Evolutionary conservation across 2,797 vertebrate species (phyloP), one percentile per base, ranked within the genome.

Genomic region (Enteromius viviparus): DNA sequence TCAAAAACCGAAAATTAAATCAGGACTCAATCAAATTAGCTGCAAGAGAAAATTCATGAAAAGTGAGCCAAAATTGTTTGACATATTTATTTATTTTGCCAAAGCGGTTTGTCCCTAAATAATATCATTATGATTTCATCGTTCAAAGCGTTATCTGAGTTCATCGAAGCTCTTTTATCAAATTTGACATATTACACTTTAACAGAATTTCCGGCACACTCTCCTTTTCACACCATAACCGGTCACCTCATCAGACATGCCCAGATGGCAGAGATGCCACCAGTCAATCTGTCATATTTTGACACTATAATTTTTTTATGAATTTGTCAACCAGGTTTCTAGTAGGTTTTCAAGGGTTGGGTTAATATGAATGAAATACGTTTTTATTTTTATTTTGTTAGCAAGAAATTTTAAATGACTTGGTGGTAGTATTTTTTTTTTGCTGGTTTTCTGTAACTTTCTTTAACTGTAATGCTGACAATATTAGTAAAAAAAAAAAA

Each of bases 161-260:
- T 34, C 53, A 40, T 11, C 60, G 53, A 76, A 37, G 53, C 4
- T 74, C 14, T 74, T 74, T 74, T 26, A 9, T 72, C 32, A 51
- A 14, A 65, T 65, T 81, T 81, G 80, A 74, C 80, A 81, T 6
- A 26, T 74, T 81, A 64, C 69, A 62, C 69, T 45, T 60, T 42
- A 34, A 62, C n/a, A 60, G 15, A 64, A 37, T 74, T 64, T 81
- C 11, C 12, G n/a, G 19, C 14, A 2, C 6, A 23, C 11, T 55
- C 34, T 80, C 9, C 17, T 29, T 72, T 71, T 23, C 78, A 70
- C 66, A 70, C 58, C 55, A 81, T 34, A 78, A 49, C 21, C n/a
- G 26, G n/a, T 72, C 19, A 62, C 55, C 29, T 64, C 79, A 34
- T 81, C 69, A 62, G 26, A 81, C 55, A 29, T 47, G 68, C 51